Base-by-base conservation (phyloP, 1,140 invertebrate species). In the Hyposmocoma kahamanoa region DNA sequence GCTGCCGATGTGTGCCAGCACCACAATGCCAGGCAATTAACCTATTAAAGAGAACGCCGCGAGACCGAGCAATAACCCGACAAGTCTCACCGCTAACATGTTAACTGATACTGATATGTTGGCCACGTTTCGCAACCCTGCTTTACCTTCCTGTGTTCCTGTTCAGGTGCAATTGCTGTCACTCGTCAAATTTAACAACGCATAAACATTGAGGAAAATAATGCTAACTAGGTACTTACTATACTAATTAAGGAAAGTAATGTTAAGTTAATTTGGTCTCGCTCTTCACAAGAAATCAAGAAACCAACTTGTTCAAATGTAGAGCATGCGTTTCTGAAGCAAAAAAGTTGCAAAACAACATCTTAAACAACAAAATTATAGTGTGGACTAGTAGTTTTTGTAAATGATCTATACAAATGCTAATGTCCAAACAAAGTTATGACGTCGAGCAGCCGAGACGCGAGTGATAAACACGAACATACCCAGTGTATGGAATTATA, bases 1-100 rank as follows among this genome's bases (percentile, higher is more conserved):
- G 62, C 57, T 71, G 67, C 59, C 65, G 61, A 76, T 74, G 69
- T 75, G 65, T 79, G 74, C 76, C 75, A 80, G 72, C 66, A 70
- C 61, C 54, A 84, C 77, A 74, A 82, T 82, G 78, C 75, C 72
- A 79, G 72, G 50, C 73, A 72, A 81, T 84, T 83, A 84, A 77
- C 73, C 75, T 79, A 83, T 81, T 78, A 80, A 79, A 78, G 72
- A 71, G 67, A 71, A 54, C 58, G 48, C 59, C 51, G 52, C 59
- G 60, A 69, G 64, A 53, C 65, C 55, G 50, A 72, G 67, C 68
- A 79, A 77, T 70, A 77, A 74, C 66, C 63, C 58, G 56, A 53
- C 52, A 52, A 59, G 46, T 67, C 57, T 56, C 50, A 45, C 54
- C 47, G 56, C 56, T 56, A 65, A 61, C 59, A 47, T 56, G 61